Evolutionary conservation across 2,113 vertebrate species (phyloP).

Genomic region (Dipodomys merriami): DNA sequence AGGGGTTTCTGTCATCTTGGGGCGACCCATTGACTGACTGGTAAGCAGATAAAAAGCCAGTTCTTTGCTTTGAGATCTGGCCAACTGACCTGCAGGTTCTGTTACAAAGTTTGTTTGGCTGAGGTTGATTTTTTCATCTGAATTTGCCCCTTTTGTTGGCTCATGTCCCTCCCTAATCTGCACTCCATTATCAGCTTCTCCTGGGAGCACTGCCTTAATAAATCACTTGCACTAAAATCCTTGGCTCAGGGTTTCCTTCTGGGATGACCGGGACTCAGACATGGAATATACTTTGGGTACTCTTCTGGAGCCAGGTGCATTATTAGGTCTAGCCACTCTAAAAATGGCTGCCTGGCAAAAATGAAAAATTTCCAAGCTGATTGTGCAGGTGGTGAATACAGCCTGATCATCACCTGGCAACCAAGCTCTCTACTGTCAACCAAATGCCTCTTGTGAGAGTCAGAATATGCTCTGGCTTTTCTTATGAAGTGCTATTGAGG

Average conservation of each 20-base stretch:
- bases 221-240: slow-evolving; percentile 45
- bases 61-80: background rate
- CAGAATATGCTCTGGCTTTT: background rate
- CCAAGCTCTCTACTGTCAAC: background rate
- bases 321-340: slow-evolving; percentile 2
- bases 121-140: background rate
- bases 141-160: background rate
- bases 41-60: background rate
- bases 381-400: background rate
- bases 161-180: background rate
- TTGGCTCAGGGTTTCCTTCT: slow-evolving; percentile 51
- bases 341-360: slow-evolving; percentile 30
- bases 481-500: background rate
- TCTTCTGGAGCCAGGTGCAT: slow-evolving; percentile 33
- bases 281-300: slow-evolving; percentile 10
- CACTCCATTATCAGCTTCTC: slow-evolving; percentile 31
- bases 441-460: background rate
- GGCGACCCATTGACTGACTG: background rate
- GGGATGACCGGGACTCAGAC: slow-evolving; percentile 30
- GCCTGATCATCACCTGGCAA: slow-evolving; percentile 26
- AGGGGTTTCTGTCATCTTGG: background rate
- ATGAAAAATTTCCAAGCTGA: background rate
- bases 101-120: background rate
- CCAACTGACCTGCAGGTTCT: background rate
- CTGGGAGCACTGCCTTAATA: slow-evolving; percentile 19